These are phyloP conservation scores for Lysandra bellargus DNA, from an alignment of 2,888 invertebrate species.

Conservation along the genomic window DNA sequence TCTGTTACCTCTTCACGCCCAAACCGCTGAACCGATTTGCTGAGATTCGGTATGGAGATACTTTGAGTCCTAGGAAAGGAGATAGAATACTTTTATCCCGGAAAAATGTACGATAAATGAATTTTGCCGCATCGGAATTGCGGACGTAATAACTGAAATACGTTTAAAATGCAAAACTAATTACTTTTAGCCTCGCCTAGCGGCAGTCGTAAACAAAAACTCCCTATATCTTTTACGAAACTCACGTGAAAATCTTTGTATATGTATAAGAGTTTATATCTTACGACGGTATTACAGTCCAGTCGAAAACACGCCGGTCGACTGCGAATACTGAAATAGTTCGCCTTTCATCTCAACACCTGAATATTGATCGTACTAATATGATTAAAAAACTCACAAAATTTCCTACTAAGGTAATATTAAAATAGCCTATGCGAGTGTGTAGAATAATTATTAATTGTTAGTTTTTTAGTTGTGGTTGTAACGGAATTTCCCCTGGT, in stretches of 20 bases:
- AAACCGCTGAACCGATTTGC: too few species aligned
- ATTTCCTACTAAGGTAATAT: not conserved
- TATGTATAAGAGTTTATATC: slow-evolving; percentile 60
- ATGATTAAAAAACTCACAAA: slow-evolving; percentile 24
- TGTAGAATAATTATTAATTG: not conserved
- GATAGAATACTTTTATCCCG: too few species aligned
- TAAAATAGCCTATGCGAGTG: not conserved
- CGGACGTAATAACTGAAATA: not conserved
- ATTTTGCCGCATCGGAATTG: too few species aligned
- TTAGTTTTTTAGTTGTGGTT: not conserved
- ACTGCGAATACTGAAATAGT: slow-evolving; percentile 42
- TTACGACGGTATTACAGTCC: slow-evolving; percentile 58
- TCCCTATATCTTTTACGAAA: slow-evolving; percentile 65
- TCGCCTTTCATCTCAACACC: slow-evolving; percentile 30
- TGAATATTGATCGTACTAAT: slow-evolving; percentile 16
- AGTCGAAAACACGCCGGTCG: slow-evolving; percentile 53
- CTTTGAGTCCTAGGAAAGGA: too few species aligned
- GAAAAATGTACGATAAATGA: too few species aligned
- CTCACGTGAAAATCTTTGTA: slow-evolving; percentile 63
- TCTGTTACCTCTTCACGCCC: too few species aligned
- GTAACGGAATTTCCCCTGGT: not conserved
- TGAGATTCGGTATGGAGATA: too few species aligned
- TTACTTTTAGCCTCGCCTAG: slow-evolving; percentile 25
- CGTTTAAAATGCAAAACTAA: not conserved
- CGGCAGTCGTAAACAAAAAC: slow-evolving; percentile 49